Evolutionary conservation across 2,113 vertebrate genomes (phyloP).

Genomic region (Myiozetetes cayanensis): DNA sequence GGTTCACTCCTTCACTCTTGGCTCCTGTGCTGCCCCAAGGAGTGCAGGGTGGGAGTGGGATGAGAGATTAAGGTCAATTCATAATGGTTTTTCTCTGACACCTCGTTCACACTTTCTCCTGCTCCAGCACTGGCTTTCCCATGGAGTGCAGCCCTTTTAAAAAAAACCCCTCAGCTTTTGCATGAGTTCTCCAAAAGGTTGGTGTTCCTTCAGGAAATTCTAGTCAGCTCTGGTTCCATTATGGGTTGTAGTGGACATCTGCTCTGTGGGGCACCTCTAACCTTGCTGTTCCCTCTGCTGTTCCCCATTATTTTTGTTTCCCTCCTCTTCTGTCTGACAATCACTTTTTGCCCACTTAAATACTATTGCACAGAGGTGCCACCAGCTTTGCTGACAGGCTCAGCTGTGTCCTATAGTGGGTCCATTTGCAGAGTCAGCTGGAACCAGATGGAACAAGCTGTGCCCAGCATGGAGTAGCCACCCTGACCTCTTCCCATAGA

Average conservation of each 20-base stretch:
- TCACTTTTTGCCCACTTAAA: neutral
- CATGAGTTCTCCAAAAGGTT: neutral
- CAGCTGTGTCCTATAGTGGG: neutral
- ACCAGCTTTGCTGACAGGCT: neutral
- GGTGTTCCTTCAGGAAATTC: neutral
- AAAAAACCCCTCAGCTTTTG: fast-evolving
- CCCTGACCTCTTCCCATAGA: neutral
- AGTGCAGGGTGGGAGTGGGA: neutral
- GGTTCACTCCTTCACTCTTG: neutral
- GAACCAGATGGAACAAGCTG: neutral
- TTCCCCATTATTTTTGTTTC: neutral
- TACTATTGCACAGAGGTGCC: neutral
- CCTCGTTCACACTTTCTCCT: neutral
- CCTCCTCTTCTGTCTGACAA: neutral
- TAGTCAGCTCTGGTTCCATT: neutral
- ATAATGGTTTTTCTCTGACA: neutral
- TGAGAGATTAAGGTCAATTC: neutral
- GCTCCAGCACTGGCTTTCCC: neutral
- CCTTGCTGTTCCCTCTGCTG: neutral
- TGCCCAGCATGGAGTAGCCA: neutral
- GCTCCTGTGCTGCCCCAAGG: neutral
- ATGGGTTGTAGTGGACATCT: neutral
- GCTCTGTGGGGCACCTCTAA: neutral
- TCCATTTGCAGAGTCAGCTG: neutral
- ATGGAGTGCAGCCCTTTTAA: neutral